Evolutionary conservation across 2,888 invertebrate genomes (phyloP).

Genomic region (Silvanus unidentatus): DNA sequence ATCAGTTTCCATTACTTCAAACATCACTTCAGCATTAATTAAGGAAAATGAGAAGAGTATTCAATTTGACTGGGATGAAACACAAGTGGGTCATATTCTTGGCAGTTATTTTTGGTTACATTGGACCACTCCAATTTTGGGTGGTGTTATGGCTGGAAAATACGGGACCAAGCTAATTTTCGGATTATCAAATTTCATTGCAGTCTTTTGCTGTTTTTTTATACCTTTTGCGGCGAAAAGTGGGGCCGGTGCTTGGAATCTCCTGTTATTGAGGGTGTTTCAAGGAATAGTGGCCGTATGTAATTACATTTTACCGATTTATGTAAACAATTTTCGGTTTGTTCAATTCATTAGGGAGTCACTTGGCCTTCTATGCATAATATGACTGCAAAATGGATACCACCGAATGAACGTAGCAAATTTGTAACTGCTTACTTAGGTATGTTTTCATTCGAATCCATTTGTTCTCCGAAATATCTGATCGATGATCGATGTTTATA

Average conservation of each 20-base stretch:
- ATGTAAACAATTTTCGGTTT: neutral
- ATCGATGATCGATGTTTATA: no score
- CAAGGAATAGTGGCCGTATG: slow-evolving; percentile 67
- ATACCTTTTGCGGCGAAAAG: slow-evolving; percentile 60
- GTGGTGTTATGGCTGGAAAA: slow-evolving; percentile 61
- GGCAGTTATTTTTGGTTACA: slow-evolving; percentile 71
- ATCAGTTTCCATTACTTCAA: no score
- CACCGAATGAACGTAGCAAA: slow-evolving; percentile 68
- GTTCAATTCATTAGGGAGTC: slow-evolving; percentile 51
- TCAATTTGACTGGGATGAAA: slow-evolving; percentile 57
- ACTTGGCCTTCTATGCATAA: slow-evolving; percentile 75
- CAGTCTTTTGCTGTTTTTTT: slow-evolving; percentile 58
- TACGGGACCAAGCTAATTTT: slow-evolving; percentile 68
- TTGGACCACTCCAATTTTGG: slow-evolving; percentile 66
- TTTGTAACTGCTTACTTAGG: slow-evolving; percentile 40
- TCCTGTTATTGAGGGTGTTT: slow-evolving; percentile 57
- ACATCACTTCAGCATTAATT: no score
- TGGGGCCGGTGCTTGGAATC: slow-evolving; percentile 50
- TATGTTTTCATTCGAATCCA: slow-evolving; percentile 19
- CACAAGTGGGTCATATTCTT: slow-evolving; percentile 57
- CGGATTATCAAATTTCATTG: slow-evolving; percentile 59
- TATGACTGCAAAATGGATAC: slow-evolving; percentile 76
- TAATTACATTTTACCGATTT: no score
- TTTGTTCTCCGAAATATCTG: no score
- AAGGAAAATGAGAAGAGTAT: neutral